Evolutionary conservation across 2,113 vertebrate genomes (phyloP).

Genomic region (Suricata suricatta): DNA sequence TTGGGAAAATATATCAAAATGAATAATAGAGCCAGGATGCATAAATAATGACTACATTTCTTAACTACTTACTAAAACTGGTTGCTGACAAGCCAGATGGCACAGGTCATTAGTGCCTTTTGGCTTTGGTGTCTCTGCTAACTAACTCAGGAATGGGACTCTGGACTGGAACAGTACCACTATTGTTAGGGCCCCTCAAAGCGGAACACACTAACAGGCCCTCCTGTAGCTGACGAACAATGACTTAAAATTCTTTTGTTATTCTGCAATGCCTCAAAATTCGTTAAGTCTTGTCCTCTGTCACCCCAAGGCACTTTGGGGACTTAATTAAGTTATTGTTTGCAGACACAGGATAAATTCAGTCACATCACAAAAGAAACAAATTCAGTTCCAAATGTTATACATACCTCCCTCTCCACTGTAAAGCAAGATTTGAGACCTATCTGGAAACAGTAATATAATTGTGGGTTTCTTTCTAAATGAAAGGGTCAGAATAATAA

Average conservation of each 20-base stretch:
- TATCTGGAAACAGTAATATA: not conserved
- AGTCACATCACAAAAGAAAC: constrained; percentile 54
- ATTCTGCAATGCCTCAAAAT: constrained; percentile 44
- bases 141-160: not conserved
- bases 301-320: constrained; percentile 43
- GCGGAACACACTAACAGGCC: not conserved
- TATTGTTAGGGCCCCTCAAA: not conserved
- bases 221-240: constrained; percentile 46
- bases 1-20: not conserved
- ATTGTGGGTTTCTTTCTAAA: not conserved
- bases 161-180: not conserved
- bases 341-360: constrained; percentile 40
- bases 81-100: constrained; percentile 22
- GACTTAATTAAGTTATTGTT: constrained; percentile 64
- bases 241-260: constrained; percentile 61
- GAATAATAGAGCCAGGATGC: not conserved
- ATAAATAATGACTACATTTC: not conserved
- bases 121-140: not conserved
- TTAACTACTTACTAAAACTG: not conserved
- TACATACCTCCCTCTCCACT: not conserved
- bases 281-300: constrained; percentile 36
- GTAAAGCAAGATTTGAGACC: not conserved
- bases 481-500: not conserved
- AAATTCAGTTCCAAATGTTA: constrained; percentile 33
- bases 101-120: not conserved